These are phyloP conservation scores for Triplophysa rosa DNA, from an alignment of 2,113 vertebrate species.

Conservation along the genomic window DNA sequence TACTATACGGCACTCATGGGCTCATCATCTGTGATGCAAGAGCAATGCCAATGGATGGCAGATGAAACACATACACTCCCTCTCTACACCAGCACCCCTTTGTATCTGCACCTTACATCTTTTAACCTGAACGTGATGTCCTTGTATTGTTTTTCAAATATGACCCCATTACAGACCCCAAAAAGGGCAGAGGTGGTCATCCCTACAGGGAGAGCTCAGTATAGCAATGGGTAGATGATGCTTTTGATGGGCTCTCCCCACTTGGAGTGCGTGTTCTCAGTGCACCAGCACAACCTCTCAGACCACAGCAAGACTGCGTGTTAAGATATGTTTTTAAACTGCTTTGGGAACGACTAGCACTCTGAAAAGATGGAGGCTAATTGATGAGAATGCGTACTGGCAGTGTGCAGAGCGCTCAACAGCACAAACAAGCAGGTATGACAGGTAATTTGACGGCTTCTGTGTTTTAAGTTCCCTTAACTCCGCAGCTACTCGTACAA, in stretches of 20 bases:
- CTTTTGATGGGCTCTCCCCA: conserved; percentile 5
- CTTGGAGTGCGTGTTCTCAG: conserved; percentile 6
- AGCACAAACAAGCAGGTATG: conserved; percentile 57
- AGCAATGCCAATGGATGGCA: conserved; percentile 32
- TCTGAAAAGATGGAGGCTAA: conserved; percentile 33
- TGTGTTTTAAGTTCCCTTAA: conserved; percentile 60
- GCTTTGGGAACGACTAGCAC: conserved; percentile 32
- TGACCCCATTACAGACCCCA: neutral
- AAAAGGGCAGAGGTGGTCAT: neutral
- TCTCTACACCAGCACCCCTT: neutral
- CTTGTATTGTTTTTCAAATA: neutral
- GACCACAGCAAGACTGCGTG: conserved; percentile 22
- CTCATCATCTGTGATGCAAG: conserved; percentile 36
- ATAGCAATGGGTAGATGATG: neutral
- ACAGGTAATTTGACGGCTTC: conserved; percentile 62
- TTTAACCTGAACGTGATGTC: neutral
- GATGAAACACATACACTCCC: conserved; percentile 33
- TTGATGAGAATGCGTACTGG: conserved; percentile 42
- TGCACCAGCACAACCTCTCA: neutral
- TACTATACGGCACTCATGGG: conserved; percentile 43
- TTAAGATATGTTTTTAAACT: conserved; percentile 47
- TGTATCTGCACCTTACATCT: neutral
- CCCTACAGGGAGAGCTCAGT: neutral
- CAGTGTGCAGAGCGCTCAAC: conserved; percentile 30
- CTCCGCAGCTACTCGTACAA: conserved; percentile 36